These are phyloP conservation scores for Lagopus muta DNA, from an alignment of 2,113 vertebrate genomes.

Conservation along the genomic window DNA sequence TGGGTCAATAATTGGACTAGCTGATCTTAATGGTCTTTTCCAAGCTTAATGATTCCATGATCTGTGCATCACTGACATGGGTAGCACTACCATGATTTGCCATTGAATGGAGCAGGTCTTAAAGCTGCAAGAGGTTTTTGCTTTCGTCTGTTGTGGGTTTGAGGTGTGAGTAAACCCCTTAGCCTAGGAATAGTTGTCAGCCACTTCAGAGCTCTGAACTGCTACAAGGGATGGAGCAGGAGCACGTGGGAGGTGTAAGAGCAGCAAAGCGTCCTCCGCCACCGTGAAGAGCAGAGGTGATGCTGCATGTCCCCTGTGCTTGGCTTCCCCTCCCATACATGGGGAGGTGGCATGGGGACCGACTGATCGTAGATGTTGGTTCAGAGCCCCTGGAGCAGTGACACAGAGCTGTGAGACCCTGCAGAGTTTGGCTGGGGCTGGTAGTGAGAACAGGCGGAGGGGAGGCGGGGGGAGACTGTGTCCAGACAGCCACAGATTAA, in stretches of 20 bases:
- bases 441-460: accelerated
- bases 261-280: background rate
- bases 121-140: background rate
- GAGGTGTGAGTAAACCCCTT: background rate
- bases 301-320: background rate
- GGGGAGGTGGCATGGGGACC: accelerated
- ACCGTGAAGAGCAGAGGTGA: background rate
- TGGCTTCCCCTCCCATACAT: background rate
- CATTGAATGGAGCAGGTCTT: accelerated
- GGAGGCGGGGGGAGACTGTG: accelerated
- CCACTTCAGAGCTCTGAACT: background rate
- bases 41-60: too few species aligned
- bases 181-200: background rate
- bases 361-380: accelerated
- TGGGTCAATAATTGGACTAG: too few species aligned
- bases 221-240: background rate
- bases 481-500: background rate
- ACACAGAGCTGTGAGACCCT: accelerated
- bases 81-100: accelerated
- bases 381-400: accelerated
- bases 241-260: accelerated
- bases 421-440: background rate
- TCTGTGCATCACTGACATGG: accelerated
- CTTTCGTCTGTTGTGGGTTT: background rate
- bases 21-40: too few species aligned